phyloP scores from a whole-genome alignment of 2,113 vertebrate species.

The Notothenia coriiceps region DNA sequence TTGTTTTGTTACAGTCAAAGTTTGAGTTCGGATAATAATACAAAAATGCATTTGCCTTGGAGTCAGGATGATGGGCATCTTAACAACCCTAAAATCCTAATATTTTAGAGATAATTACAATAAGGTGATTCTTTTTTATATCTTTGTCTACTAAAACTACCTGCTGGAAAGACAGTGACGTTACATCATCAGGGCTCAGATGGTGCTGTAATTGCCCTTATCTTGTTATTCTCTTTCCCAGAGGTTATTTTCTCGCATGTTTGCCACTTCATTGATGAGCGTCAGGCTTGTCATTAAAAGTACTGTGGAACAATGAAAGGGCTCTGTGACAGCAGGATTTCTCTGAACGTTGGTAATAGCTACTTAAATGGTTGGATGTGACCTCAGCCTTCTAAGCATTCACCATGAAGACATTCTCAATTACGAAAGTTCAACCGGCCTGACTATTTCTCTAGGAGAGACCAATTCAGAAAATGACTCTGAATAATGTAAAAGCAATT shows the following conservation, averaged over 20 bases:
- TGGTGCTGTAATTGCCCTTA: conserved; percentile 4
- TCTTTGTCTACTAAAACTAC: background rate
- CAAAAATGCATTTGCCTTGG: background rate
- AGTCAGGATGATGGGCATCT: background rate
- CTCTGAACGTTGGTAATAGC: conserved; percentile 3
- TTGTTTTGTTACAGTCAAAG: background rate
- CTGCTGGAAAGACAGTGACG: background rate
- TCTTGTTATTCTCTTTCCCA: conserved; percentile 15
- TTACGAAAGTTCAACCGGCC: background rate
- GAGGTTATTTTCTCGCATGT: conserved; percentile 8
- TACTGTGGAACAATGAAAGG: conserved; percentile 20
- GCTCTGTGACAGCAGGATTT: conserved; percentile 17
- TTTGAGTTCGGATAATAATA: background rate
- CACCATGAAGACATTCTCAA: conserved; percentile 12
- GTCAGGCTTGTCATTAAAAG: conserved; percentile 33
- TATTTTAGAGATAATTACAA: no score
- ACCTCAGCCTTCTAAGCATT: conserved; percentile 1
- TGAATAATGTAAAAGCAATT: background rate
- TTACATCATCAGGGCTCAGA: background rate
- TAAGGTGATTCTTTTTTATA: no score
- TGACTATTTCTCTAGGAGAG: background rate
- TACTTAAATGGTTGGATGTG: conserved; percentile 21
- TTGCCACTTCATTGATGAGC: conserved; percentile 25
- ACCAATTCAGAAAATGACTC: background rate
- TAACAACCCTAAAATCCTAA: background rate